Evolutionary conservation across 1,140 invertebrate species (phyloP).

Genomic region (Cydia splendana): DNA sequence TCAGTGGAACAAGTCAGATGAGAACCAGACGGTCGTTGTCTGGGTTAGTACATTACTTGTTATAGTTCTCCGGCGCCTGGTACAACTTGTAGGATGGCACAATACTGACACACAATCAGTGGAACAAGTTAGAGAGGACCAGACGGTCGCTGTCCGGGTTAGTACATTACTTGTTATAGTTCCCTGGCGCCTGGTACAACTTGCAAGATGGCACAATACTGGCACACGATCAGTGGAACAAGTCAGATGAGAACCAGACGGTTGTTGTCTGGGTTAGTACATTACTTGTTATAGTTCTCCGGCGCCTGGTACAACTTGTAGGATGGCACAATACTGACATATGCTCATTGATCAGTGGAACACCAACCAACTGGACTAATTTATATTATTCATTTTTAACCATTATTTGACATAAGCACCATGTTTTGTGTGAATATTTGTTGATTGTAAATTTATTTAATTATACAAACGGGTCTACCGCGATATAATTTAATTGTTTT

Average conservation of each 20-base stretch:
- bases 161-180: not conserved
- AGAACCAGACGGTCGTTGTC: not conserved
- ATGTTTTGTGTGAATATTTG: no score
- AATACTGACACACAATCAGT: not conserved
- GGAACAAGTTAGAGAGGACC: not conserved
- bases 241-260: no score
- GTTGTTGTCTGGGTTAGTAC: not conserved
- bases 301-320: slow-evolving; percentile 87
- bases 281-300: slow-evolving; percentile 77
- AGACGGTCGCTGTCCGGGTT: not conserved
- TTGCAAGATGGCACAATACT: slow-evolving; percentile 47
- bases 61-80: slow-evolving; percentile 85
- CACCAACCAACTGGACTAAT: no score
- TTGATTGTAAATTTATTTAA: no score
- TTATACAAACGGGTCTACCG: no score
- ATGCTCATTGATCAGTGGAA: not conserved
- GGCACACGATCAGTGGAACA: no score
- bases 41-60: not conserved
- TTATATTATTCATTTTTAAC: no score
- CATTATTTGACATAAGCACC: no score
- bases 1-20: not conserved
- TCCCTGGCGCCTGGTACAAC: slow-evolving; percentile 86
- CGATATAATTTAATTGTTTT: no score
- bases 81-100: slow-evolving; percentile 82
- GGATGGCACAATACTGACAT: slow-evolving; percentile 58